A percentile compares a stretch with the other conserved stretches of the same genome.
Conservation (phyloP, 2,797 vertebrate genomes). For the Typhlichthys subterraneus region DNA sequence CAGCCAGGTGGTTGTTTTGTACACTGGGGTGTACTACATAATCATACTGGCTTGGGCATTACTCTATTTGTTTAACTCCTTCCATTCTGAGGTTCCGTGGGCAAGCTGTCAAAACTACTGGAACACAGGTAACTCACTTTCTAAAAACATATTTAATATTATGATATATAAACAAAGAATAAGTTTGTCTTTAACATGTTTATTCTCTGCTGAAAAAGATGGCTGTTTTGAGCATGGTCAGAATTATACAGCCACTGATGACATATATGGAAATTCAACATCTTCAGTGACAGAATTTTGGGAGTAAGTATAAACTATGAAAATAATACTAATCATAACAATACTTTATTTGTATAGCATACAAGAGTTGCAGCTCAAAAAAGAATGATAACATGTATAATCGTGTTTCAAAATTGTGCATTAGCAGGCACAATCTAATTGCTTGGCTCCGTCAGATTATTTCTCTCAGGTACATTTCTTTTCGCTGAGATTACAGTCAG, state of each 20-base stretch:
- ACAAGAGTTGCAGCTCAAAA: no score
- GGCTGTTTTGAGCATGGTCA: slow-evolving; percentile 83
- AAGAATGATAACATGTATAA: no score
- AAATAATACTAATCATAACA: background rate
- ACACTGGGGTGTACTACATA: slow-evolving; percentile 77
- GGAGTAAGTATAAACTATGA: slow-evolving; percentile 75
- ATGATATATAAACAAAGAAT: background rate
- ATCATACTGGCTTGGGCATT: slow-evolving; percentile 81
- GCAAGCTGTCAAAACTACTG: slow-evolving; percentile 77
- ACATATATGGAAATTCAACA: slow-evolving; percentile 52
- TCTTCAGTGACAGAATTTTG: slow-evolving; percentile 84
- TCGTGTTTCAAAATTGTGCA: no score
- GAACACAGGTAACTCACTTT: slow-evolving; percentile 74
- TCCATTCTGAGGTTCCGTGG: slow-evolving; percentile 78
- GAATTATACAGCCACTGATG: slow-evolving; percentile 68
- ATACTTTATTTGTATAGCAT: no score
- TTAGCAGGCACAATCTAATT: no score
- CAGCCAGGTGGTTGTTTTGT: slow-evolving; percentile 77
- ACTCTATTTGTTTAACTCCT: slow-evolving; percentile 79
- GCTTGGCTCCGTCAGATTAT: no score
- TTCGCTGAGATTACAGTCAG: no score
- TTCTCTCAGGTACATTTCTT: no score
- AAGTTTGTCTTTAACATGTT: background rate
- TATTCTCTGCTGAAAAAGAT: slow-evolving; percentile 46
- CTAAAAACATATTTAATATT: background rate